phyloP scores from a whole-genome alignment of 2,888 invertebrate genomes.

The Lasius fuliginosus region DNA sequence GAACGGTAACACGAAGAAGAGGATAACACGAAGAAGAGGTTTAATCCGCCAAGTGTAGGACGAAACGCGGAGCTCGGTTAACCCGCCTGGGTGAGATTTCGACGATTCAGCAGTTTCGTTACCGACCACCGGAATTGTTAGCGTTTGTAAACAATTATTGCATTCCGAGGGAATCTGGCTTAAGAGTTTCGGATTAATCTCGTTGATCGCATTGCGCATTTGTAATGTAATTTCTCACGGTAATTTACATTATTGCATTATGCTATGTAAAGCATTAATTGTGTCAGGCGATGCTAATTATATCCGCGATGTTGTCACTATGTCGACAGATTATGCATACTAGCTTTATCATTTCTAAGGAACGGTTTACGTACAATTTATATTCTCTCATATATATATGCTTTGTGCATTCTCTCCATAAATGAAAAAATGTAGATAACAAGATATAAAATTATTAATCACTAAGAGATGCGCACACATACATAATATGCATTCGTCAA shows the following conservation, averaged over 20 bases:
- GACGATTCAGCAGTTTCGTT: slow-evolving; percentile 35
- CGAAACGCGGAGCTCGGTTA: slow-evolving; percentile 17
- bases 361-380: neutral
- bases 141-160: slow-evolving; percentile 38
- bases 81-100: slow-evolving; percentile 19
- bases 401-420: neutral
- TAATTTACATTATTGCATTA: neutral
- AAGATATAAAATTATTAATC: neutral
- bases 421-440: neutral
- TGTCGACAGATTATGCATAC: neutral
- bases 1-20: slow-evolving; percentile 33
- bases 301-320: neutral
- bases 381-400: too few species aligned
- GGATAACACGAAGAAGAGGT: slow-evolving; percentile 40
- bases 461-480: neutral
- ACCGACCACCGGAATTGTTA: neutral
- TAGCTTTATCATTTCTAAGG: neutral
- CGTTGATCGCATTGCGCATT: neutral
- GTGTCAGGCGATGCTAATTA: neutral
- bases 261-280: neutral
- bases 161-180: slow-evolving; percentile 9
- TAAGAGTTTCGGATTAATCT: slow-evolving; percentile 21
- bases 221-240: neutral
- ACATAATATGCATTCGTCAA: neutral
- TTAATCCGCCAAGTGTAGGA: slow-evolving; percentile 36